Base-by-base conservation (phyloP, 2,797 vertebrate genomes). In the Hyperoplus lanceolatus region DNA sequence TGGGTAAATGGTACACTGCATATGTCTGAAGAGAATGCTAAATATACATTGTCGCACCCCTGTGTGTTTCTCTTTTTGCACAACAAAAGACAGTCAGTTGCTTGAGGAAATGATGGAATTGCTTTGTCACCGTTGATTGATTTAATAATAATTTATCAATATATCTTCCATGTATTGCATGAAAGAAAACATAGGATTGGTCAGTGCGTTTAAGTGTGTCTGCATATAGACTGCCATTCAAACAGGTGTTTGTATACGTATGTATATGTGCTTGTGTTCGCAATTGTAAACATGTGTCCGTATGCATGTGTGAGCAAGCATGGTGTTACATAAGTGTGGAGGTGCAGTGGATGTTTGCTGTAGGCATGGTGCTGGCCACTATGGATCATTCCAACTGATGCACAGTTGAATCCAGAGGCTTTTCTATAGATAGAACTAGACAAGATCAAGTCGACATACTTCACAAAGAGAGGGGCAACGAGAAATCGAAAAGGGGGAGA, bases 251-350 rank as follows among this genome's bases (percentile, higher is more conserved):
- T 75, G 70, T 53, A 21, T 53, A 66, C 15, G 13, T 18, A 42
- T 41, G 46, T 61, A n/a, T 42, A 14, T 49, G 9, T 21, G 54
- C 36, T 15, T 58, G 54, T 21, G 38, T 43, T 21, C 8, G 11
- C 16, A 14, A 18, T 45, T 68, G 73, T 59, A 29, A 15, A 18
- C 66, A 70, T 81, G 68, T 70, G 66, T 18, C 43, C 73, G 65
- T 46, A 8, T 71, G 48, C 65, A 67, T 84, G 70, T 72, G 77
- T 70, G 41, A 75, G 65, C 16, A 36, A 48, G 65, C 54, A 7
- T 65, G 13, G 53, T 54, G 85, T 93, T 92, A 88, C 82, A 70
- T 92, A 92, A 93, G 80, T 84, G 75, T 83, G 75, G 83, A 78
- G 83, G 86, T 87, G 88, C 64, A 48, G 72, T 16, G 2, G 63